phyloP scores from a whole-genome alignment of 2,113 vertebrate genomes.

The Parus major region DNA sequence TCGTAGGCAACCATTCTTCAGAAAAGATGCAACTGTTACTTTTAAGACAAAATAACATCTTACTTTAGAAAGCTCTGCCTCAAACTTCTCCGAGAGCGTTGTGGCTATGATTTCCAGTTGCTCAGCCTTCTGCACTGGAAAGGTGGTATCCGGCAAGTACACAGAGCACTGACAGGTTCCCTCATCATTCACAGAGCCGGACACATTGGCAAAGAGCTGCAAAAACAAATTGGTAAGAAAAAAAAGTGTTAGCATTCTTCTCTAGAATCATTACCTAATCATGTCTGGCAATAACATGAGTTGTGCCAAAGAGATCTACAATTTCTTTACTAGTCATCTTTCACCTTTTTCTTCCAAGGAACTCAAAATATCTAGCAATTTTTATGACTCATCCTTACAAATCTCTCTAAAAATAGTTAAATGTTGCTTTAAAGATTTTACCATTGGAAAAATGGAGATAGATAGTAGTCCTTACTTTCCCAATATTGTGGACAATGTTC shows the following conservation, averaged over 20 bases:
- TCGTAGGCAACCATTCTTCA: background rate
- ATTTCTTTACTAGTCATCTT: background rate
- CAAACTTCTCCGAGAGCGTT: slow-evolving; percentile 52
- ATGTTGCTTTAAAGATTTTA: background rate
- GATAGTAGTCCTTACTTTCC: background rate
- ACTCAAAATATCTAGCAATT: background rate
- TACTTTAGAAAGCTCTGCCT: slow-evolving; percentile 76
- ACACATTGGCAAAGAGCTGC: slow-evolving; percentile 69
- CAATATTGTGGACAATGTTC: background rate
- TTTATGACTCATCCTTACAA: background rate
- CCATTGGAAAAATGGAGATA: background rate
- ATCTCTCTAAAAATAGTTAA: background rate
- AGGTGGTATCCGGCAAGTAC: slow-evolving; percentile 68
- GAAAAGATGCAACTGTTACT: background rate
- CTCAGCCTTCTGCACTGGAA: slow-evolving; percentile 73
- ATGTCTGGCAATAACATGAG: background rate
- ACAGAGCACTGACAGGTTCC: slow-evolving; percentile 74
- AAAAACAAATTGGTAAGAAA: background rate
- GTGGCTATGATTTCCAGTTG: slow-evolving; percentile 51
- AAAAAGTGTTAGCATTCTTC: background rate
- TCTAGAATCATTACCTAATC: background rate
- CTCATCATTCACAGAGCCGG: slow-evolving; percentile 38
- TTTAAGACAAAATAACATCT: slow-evolving; percentile 25
- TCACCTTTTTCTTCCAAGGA: background rate
- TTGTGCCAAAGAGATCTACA: background rate